Evolutionary conservation across 2,888 invertebrate genomes (phyloP), one percentile per base, ranked within the genome.

Genomic region (Dastarcus helophoroides): DNA sequence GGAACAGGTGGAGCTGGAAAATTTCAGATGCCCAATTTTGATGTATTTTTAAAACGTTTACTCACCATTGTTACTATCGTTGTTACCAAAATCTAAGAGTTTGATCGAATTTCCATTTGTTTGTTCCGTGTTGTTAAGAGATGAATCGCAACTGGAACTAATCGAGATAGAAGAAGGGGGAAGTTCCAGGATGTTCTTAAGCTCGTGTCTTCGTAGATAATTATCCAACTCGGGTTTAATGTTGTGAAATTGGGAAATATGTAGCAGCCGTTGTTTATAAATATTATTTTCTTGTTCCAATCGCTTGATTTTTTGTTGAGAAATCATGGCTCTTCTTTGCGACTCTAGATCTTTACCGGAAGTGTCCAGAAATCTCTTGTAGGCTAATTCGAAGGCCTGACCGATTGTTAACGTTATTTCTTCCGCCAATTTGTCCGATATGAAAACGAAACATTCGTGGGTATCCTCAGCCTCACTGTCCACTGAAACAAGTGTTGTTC

Each of bases 401-500:
- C 97, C 97, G 46, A 97, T 94, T 7, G 95, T 97, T 39, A 97
- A 65, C 22, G 95, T 97, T 39, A 97, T 95, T 58, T 97, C 94
- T 50, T 95, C 94, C 2, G 95, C 94, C 54, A 95, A 65, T 66
- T 95, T 95, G 47, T 95, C 95, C 39, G 93, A 93, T 38, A 93
- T 84, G 56, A 97, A 97, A 10, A 97, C 95, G 63, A 93, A 97
- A 58, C 97, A 97, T 51, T 84, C 84, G 60, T 97, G 95, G 41
- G 75, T 76, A 49, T 90, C 88, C 29, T 75, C 73, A 12, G 53
- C 54, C 38, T 71, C 65, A 36, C 65, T 66, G 41, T 70, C 69
- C 33, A 53, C 47, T 53, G 33, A 25, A 47, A 41, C 29, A 31
- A 35, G 22, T n/a, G n/a, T n/a, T n/a, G n/a, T n/a, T n/a, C n/a